Base-by-base conservation (phyloP, 2,888 invertebrate species). In the Barypeithes pellucidus region DNA sequence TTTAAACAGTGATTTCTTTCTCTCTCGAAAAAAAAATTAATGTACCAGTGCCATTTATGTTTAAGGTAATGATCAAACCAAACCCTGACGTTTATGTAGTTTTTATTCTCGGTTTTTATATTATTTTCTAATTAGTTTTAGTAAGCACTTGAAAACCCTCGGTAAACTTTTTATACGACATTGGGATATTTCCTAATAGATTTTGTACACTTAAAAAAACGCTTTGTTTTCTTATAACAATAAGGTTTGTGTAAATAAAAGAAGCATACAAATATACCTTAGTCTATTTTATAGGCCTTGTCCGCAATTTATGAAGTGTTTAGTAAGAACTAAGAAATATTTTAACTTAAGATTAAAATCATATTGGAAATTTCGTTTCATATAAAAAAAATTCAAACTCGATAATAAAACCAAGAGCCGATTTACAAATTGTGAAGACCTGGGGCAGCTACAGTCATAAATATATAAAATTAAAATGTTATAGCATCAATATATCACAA, bases 221-320 rank as follows among this genome's bases (percentile, higher is more conserved):
- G 4, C 52, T 29, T 50, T 52, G 18, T 57, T 57, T 22, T 33
- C 12, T 33, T 8, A 33, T 2, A 57, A 57, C 54, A 57, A 57
- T 57, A 14, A 29, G 54, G 33, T 18, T 57, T 33, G 18, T 18
- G 33, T 57, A 33, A 57, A 57, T 57, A 57, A 33, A 16, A 33
- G n/a, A 14, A 52, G 29, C 18, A 57, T 36, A 16, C n/a, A 54
- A 54, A 16, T 16, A 33, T 57, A 57, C 33, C 33, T 33, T 33
- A 33, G 24, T 57, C 54, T 57, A 57, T 33, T 33, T 57, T 33
- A 57, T 36, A 33, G 33, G 33, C 54, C 54, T 57, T 57, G 54
- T 57, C 54, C 18, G 54, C 54, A 18, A 57, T 57, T 29, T 57
- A 9, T 33, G 16, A 57, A 57, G 54, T 57, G 24, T 1, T 33